Conservation (phyloP, 2,888 invertebrate genomes). For the Callosobruchus maculatus region DNA sequence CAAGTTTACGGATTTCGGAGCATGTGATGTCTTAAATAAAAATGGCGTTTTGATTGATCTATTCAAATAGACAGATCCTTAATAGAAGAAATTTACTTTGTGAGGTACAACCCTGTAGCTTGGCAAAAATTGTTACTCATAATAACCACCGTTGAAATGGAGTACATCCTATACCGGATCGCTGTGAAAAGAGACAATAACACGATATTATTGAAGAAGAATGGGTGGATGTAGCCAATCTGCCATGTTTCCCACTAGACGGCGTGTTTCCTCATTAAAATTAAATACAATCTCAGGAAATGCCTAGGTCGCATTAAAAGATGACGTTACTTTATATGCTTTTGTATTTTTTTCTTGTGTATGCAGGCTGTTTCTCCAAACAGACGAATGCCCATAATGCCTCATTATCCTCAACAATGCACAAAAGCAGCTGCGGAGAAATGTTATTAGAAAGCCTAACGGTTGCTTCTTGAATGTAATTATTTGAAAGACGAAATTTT, state of each 20-base stretch:
- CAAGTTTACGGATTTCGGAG: too few species aligned
- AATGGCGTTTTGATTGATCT: too few species aligned
- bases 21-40: too few species aligned
- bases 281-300: constrained; percentile 18
- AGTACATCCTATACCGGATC: background rate
- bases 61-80: too few species aligned
- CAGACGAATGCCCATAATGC: constrained; percentile 17
- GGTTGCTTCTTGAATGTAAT: background rate
- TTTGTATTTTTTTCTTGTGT: constrained; percentile 17
- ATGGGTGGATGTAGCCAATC: background rate
- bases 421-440: constrained; percentile 9
- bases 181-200: background rate
- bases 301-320: constrained; percentile 3
- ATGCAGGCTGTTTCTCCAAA: constrained; percentile 15
- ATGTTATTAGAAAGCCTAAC: background rate
- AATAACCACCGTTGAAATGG: background rate
- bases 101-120: background rate
- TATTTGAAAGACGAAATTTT: background rate
- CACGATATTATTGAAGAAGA: background rate
- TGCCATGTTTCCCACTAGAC: background rate
- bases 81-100: too few species aligned
- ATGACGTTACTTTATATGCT: constrained; percentile 5
- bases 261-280: background rate
- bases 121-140: background rate
- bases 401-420: constrained; percentile 19